Conservation (phyloP, 2,797 vertebrate species). For the Phalloptychus januarius region DNA sequence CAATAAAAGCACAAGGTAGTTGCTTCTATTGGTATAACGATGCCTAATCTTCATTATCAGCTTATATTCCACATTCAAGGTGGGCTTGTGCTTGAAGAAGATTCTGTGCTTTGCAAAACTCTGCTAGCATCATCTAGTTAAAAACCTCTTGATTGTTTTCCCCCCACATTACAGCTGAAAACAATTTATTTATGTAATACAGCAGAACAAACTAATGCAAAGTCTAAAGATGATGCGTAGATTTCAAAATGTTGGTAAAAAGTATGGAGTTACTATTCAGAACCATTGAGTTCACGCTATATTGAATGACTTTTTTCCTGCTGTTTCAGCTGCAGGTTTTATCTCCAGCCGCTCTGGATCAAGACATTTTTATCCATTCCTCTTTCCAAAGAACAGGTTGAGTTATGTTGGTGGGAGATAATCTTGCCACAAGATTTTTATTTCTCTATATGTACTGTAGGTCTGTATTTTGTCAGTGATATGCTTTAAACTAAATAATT, state of each 20-base stretch:
- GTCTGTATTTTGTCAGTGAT: not conserved
- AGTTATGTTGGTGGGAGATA: not conserved
- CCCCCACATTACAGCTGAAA: not conserved
- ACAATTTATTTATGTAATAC: not conserved
- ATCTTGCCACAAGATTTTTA: too few species aligned
- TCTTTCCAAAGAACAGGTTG: not conserved
- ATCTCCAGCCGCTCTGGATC: not conserved
- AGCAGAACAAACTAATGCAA: not conserved
- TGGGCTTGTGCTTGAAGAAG: not conserved
- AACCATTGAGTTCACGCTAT: too few species aligned
- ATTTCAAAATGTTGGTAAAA: not conserved
- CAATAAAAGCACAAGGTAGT: not conserved
- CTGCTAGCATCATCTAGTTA: not conserved
- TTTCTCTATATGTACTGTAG: too few species aligned
- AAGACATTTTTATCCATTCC: not conserved
- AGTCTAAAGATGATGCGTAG: not conserved
- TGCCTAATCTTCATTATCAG: not conserved
- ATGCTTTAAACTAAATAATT: not conserved
- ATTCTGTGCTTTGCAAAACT: not conserved
- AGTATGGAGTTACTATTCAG: not conserved
- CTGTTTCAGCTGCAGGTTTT: not conserved
- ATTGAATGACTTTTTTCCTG: too few species aligned
- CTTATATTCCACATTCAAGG: not conserved
- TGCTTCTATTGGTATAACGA: not conserved
- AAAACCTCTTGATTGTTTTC: not conserved